phyloP scores from a whole-genome alignment of 2,113 vertebrate genomes.

The Ptilonorhynchus violaceus region DNA sequence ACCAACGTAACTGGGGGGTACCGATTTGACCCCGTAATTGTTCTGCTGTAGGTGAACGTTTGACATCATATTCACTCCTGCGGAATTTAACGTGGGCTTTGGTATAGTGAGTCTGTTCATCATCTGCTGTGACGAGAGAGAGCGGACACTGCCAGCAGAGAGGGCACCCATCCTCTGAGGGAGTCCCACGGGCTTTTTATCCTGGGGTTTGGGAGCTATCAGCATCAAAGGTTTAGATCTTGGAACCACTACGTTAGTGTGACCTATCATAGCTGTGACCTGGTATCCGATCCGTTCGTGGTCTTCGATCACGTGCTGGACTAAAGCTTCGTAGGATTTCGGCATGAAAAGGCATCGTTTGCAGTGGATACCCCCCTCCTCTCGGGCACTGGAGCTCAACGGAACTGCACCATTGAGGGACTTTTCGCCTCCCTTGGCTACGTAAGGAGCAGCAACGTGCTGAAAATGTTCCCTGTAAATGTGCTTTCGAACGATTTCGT shows the following conservation, averaged over 20 bases:
- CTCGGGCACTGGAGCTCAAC: constrained; percentile 75
- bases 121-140: constrained; percentile 87
- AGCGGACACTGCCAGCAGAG: constrained; percentile 80
- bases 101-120: constrained; percentile 86
- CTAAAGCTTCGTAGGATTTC: constrained; percentile 94
- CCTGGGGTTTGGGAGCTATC: constrained; percentile 88
- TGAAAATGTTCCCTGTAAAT: constrained; percentile 99
- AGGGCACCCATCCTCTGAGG: constrained; percentile 87
- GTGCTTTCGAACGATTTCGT: constrained; percentile 98
- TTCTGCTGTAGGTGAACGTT: constrained; percentile 88
- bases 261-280: constrained; percentile 98
- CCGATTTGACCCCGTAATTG: constrained; percentile 83
- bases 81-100: constrained; percentile 87
- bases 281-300: constrained; percentile 96
- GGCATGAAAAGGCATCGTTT: constrained; percentile 98
- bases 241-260: constrained; percentile 95
- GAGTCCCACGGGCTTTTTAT: constrained; percentile 88
- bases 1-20: constrained; percentile 75
- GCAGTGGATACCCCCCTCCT: constrained; percentile 90
- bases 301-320: constrained; percentile 97
- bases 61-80: constrained; percentile 84
- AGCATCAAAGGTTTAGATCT: constrained; percentile 91
- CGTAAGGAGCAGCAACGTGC: constrained; percentile 93
- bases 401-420: constrained; percentile 85
- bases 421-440: constrained; percentile 92